Evolutionary conservation across 1,140 invertebrate genomes (phyloP).

Genomic region (Epicauta chinensis): DNA sequence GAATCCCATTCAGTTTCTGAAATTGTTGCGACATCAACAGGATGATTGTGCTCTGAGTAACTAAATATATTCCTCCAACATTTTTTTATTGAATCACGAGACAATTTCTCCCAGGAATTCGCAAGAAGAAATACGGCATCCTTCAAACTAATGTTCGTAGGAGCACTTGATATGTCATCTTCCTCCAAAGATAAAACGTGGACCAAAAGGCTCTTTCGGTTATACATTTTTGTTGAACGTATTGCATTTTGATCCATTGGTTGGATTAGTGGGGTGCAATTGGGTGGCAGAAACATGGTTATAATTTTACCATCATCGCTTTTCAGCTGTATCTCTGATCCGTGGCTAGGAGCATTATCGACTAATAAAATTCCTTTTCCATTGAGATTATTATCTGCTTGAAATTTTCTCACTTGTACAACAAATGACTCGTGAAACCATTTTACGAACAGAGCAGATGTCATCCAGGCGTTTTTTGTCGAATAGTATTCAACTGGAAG

Average conservation of each 20-base stretch:
- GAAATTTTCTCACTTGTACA: conserved; percentile 15
- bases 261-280: conserved; percentile 40
- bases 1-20: no score
- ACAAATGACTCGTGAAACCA: conserved; percentile 20
- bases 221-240: conserved; percentile 25
- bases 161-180: conserved; percentile 3
- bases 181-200: conserved; percentile 7
- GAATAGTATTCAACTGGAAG: conserved; percentile 29
- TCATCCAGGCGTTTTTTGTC: conserved; percentile 36
- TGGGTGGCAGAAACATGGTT: conserved; percentile 42
- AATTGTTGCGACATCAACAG: no score
- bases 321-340: conserved; percentile 37
- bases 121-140: conserved; percentile 23
- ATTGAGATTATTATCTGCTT: conserved; percentile 8
- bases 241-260: conserved; percentile 40
- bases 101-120: conserved; percentile 25
- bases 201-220: conserved; percentile 24
- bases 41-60: no score
- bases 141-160: conserved; percentile 28
- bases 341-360: conserved; percentile 20
- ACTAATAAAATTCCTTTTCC: conserved; percentile 22
- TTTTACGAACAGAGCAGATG: conserved; percentile 20
- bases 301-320: conserved; percentile 39
- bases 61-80: no score
- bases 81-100: no score